Percentiles rank a stretch among this genome's conserved stretches.
These are phyloP conservation scores for Drosophila paulistorum DNA, from an alignment of 1,140 invertebrate genomes.

Conservation along the genomic window DNA sequence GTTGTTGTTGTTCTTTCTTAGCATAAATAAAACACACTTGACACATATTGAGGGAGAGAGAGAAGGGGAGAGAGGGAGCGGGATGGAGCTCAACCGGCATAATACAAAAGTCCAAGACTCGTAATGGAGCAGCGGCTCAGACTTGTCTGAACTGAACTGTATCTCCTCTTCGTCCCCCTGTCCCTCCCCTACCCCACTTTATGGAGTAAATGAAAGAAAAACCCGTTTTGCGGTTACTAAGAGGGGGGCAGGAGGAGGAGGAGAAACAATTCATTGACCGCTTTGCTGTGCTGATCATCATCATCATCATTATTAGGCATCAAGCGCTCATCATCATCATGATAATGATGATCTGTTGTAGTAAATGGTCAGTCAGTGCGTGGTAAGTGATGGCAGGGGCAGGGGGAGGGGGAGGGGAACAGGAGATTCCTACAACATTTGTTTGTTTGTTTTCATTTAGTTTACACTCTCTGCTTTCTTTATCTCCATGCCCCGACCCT, in stretches of 20 bases:
- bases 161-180: conserved; percentile 6
- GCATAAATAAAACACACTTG: conserved; percentile 56
- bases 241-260: background rate
- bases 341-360: conserved; percentile 8
- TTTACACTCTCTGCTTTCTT: background rate
- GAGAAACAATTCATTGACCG: conserved; percentile 64
- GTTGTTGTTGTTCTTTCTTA: conserved; percentile 19
- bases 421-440: conserved; percentile 26
- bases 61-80: too few relatives aligned
- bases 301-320: background rate
- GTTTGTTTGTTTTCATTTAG: conserved; percentile 66
- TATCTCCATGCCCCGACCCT: background rate
- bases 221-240: conserved; percentile 45
- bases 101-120: conserved; percentile 32
- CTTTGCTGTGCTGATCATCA: conserved; percentile 19
- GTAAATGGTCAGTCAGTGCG: conserved; percentile 33
- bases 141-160: conserved; percentile 34
- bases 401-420: conserved; percentile 11
- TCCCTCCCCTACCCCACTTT: background rate
- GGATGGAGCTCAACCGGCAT: conserved; percentile 10
- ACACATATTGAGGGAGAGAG: conserved; percentile 53
- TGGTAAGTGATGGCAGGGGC: background rate
- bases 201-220: conserved; percentile 29
- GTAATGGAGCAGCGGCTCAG: conserved; percentile 21
- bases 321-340: background rate